Evolutionary conservation across 2,113 vertebrate species (phyloP).

Genomic region (Athene noctua): DNA sequence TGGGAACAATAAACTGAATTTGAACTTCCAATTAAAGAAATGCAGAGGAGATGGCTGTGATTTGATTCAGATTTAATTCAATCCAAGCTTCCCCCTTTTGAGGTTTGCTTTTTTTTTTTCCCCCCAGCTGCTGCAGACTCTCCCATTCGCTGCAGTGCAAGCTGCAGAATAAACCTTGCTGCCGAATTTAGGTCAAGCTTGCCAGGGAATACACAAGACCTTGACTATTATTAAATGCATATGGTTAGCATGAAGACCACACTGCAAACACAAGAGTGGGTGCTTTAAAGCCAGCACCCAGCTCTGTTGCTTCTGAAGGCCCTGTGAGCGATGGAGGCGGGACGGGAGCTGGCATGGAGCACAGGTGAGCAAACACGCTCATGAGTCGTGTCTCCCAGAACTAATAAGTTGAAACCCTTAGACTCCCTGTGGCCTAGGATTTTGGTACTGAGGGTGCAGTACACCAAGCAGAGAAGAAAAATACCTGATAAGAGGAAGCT

Average conservation of each 20-base stretch:
- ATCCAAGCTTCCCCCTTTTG: neutral
- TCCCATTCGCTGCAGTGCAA: neutral
- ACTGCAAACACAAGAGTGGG: neutral
- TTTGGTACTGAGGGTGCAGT: neutral
- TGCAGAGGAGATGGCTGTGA: neutral
- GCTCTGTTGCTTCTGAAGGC: neutral
- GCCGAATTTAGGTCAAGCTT: constrained; percentile 40
- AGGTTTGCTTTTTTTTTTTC: neutral
- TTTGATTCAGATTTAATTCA: constrained; percentile 11
- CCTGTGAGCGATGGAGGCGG: neutral
- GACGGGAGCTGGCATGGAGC: neutral
- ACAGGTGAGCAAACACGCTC: neutral
- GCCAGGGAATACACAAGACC: neutral
- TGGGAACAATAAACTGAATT: constrained; percentile 16
- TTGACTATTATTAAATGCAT: neutral
- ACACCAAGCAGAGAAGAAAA: neutral
- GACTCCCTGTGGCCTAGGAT: neutral
- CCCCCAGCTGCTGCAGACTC: neutral
- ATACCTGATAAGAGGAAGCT: neutral
- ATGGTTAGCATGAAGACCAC: neutral
- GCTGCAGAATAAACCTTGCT: neutral
- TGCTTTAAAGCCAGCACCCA: neutral
- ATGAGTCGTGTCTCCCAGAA: neutral
- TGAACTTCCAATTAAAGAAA: constrained; percentile 33
- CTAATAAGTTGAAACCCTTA: neutral